These are phyloP conservation scores for Dromiciops gliroides DNA, from an alignment of 2,113 vertebrate genomes.

Conservation along the genomic window DNA sequence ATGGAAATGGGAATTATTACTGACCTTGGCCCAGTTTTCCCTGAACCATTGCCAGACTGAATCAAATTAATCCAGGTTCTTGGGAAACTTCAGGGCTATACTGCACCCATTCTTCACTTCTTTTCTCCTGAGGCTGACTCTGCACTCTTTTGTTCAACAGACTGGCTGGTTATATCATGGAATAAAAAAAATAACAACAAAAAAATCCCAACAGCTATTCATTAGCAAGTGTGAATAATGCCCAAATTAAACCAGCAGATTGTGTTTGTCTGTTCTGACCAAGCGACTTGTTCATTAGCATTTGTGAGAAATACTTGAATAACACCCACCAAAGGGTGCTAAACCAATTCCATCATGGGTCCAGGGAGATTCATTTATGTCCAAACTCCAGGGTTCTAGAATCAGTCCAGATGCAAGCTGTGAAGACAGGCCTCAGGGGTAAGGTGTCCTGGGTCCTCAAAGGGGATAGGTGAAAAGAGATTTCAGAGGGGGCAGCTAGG, in stretches of 20 bases:
- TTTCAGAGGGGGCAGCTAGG: too few relatives aligned
- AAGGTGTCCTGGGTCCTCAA: background rate
- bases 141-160: background rate
- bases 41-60: background rate
- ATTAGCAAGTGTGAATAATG: background rate
- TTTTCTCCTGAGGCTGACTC: background rate
- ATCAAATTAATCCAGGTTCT: background rate
- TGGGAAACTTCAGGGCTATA: fast-evolving
- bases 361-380: constrained; percentile 15
- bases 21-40: background rate
- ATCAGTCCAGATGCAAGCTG: background rate
- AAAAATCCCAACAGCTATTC: background rate
- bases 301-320: constrained; percentile 51
- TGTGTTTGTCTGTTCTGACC: constrained; percentile 53
- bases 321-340: constrained; percentile 5
- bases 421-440: background rate
- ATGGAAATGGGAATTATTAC: background rate
- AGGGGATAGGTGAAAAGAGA: background rate
- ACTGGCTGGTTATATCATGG: background rate
- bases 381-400: background rate
- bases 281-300: constrained; percentile 40
- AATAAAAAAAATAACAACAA: background rate
- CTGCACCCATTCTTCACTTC: background rate
- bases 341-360: constrained; percentile 11
- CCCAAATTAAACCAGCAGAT: constrained; percentile 42